Conservation (phyloP, 2,113 vertebrate species). For the Epinephelus fuscoguttatus region DNA sequence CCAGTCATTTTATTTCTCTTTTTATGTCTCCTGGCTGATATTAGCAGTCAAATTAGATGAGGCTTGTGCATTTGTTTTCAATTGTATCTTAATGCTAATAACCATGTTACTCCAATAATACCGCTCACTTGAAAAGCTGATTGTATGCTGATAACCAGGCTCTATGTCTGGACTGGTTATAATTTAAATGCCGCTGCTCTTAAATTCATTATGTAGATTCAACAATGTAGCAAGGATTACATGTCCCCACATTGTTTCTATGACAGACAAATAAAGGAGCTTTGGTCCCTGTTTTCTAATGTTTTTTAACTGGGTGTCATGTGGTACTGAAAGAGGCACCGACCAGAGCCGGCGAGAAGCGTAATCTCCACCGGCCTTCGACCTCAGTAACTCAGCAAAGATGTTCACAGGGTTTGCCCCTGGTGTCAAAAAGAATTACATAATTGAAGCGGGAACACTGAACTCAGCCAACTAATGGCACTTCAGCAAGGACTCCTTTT, state of each 20-base stretch:
- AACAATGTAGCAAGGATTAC: not conserved
- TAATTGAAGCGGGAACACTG: constrained; percentile 51
- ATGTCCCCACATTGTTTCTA: constrained; percentile 9
- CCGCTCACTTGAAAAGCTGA: constrained; percentile 28
- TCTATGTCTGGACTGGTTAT: not conserved
- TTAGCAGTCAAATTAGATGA: constrained; percentile 38
- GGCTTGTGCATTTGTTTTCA: constrained; percentile 45
- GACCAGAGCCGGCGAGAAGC: constrained; percentile 11
- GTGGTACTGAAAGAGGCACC: constrained; percentile 24
- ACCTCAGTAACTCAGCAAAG: constrained; percentile 62
- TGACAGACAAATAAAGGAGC: constrained; percentile 15
- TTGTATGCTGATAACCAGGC: constrained; percentile 28
- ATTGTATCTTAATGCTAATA: constrained; percentile 33
- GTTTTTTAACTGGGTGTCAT: constrained; percentile 16
- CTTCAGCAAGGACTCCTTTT: constrained; percentile 34
- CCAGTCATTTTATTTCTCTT: constrained; percentile 24
- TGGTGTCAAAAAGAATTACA: constrained; percentile 54
- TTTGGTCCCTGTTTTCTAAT: not conserved
- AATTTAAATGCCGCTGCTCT: constrained; percentile 25
- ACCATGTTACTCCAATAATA: constrained; percentile 24
- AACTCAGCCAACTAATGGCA: constrained; percentile 46
- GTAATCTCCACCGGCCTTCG: constrained; percentile 50
- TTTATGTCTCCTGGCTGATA: constrained; percentile 9
- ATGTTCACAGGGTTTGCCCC: constrained; percentile 50
- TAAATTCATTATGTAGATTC: constrained; percentile 29